A percentile compares a stretch with the other conserved stretches of the same genome.
phyloP scores from a whole-genome alignment of 1,140 invertebrate species.

The Trypoxylus dichotomus region DNA sequence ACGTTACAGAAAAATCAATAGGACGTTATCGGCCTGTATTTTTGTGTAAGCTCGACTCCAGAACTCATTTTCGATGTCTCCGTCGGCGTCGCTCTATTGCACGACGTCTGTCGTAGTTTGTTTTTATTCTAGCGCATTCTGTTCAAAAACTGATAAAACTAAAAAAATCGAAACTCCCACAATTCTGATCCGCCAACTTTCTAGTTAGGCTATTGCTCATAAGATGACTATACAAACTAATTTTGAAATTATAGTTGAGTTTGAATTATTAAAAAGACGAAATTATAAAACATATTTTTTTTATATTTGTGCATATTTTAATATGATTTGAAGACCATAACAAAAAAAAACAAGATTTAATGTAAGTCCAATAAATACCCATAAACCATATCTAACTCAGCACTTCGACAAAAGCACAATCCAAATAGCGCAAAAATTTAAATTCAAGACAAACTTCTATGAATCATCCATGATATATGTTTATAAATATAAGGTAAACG shows the following conservation, averaged over 20 bases:
- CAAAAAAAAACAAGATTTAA: no score
- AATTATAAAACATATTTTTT: background rate
- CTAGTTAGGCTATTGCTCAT: constrained; percentile 31
- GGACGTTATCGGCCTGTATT: constrained; percentile 53
- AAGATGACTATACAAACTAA: constrained; percentile 13
- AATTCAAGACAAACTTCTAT: no score
- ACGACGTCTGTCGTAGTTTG: constrained; percentile 44
- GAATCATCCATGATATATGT: no score
- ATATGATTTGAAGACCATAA: no score
- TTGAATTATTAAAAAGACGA: no score
- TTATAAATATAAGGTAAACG: no score
- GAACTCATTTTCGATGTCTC: constrained; percentile 50
- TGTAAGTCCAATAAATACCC: no score
- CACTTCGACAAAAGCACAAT: no score
- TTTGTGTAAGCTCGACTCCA: constrained; percentile 50
- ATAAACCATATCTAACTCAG: no score
- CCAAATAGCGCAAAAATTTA: background rate
- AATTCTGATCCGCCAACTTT: background rate
- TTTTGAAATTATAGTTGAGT: no score
- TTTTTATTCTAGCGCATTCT: constrained; percentile 50
- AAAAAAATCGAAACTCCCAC: constrained; percentile 33
- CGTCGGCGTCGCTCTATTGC: constrained; percentile 48
- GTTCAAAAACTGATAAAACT: constrained; percentile 35
- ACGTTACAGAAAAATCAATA: constrained; percentile 56
- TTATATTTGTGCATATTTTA: no score